Evolutionary conservation across 2,113 vertebrate genomes (phyloP).

Genomic region (Lethenteron reissneri): DNA sequence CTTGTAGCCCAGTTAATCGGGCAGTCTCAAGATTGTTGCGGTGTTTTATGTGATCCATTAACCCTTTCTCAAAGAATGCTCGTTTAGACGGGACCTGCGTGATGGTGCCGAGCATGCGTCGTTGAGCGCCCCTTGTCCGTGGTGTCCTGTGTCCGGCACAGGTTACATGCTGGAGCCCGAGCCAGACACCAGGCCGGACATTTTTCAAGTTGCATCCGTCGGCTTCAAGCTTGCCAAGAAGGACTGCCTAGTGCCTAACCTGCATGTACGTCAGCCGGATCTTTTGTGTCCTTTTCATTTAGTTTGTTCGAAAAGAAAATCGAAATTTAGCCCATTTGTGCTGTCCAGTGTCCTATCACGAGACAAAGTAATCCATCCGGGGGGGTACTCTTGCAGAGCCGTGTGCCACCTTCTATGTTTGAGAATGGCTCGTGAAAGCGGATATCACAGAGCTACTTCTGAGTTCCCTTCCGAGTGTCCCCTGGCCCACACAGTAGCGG

Average conservation of each 20-base stretch:
- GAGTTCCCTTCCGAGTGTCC: too few relatives aligned
- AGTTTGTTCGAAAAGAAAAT: too few relatives aligned
- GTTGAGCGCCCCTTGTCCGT: background rate
- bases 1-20: too few relatives aligned
- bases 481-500: too few relatives aligned
- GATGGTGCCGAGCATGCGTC: background rate
- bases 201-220: constrained; percentile 83
- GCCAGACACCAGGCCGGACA: constrained; percentile 69
- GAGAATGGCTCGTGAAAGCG: too few relatives aligned
- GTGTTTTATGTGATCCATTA: background rate
- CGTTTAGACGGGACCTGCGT: background rate
- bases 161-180: constrained; percentile 95
- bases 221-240: constrained; percentile 78
- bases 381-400: too few relatives aligned
- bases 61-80: background rate
- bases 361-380: too few relatives aligned
- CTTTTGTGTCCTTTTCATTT: constrained; percentile 17
- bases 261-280: constrained; percentile 44
- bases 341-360: too few relatives aligned
- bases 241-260: constrained; percentile 72
- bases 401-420: too few relatives aligned
- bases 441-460: too few relatives aligned
- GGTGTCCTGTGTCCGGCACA: constrained; percentile 15
- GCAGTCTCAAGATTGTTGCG: too few relatives aligned
- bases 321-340: too few relatives aligned